Evolutionary conservation across 2,113 vertebrate genomes (phyloP).

Genomic region (Pterocles burchelli): DNA sequence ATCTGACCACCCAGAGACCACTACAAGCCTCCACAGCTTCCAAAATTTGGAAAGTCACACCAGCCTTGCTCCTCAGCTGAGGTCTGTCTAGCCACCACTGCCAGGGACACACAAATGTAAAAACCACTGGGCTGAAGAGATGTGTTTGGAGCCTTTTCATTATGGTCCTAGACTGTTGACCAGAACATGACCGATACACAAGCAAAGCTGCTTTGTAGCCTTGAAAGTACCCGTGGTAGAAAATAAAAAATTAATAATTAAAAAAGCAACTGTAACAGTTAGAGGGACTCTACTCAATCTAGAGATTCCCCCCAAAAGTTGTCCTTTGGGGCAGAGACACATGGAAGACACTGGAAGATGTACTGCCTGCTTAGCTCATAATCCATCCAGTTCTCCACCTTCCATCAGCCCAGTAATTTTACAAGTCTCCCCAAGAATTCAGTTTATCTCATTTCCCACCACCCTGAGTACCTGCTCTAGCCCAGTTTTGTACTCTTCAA

Average conservation of each 20-base stretch:
- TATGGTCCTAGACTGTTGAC: background rate
- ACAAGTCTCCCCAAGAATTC: background rate
- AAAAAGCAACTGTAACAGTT: background rate
- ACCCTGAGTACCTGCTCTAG: background rate
- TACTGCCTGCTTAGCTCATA: background rate
- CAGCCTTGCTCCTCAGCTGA: background rate
- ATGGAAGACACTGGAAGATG: background rate
- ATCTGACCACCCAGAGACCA: background rate
- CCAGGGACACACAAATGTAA: background rate
- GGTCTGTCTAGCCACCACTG: background rate
- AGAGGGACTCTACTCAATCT: background rate
- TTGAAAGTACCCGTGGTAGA: background rate
- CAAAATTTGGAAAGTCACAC: background rate
- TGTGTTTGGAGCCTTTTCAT: background rate
- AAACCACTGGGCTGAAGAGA: background rate
- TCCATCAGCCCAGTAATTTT: background rate
- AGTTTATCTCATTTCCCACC: background rate
- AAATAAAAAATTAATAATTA: background rate
- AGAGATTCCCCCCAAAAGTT: background rate
- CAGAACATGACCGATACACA: background rate
- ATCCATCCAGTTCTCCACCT: background rate
- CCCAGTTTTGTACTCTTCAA: background rate
- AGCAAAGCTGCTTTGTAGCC: background rate
- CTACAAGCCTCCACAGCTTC: background rate
- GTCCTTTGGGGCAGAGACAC: background rate